Percentiles rank a stretch among this genome's conserved stretches.
Evolutionary conservation across 2,888 invertebrate genomes (phyloP).

Genomic region (Bombylius discolor): DNA sequence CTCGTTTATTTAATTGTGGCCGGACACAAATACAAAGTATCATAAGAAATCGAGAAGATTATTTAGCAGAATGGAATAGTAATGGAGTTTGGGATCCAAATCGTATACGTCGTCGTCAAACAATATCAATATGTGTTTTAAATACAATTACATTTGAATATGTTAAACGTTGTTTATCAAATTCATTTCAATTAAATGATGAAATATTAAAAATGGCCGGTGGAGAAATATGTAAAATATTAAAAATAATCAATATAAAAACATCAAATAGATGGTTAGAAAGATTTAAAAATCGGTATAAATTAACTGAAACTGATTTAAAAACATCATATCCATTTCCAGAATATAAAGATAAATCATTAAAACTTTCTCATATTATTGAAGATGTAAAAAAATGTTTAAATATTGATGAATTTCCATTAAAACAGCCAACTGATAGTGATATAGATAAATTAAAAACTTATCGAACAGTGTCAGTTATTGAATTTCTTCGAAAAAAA

Average conservation of each 20-base stretch:
- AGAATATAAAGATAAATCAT: background rate
- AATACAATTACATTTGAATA: slow-evolving; percentile 3
- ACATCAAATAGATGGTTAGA: slow-evolving; percentile 8
- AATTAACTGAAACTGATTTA: slow-evolving; percentile 1
- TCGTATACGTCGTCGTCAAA: background rate
- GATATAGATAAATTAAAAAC: no score
- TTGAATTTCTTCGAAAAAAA: no score
- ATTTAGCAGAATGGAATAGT: slow-evolving; percentile 3
- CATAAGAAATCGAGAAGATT: slow-evolving; percentile 3
- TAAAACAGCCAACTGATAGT: no score
- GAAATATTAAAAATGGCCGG: background rate
- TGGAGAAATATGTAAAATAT: background rate
- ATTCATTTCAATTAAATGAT: background rate
- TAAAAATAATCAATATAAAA: slow-evolving; percentile 1
- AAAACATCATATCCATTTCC: background rate
- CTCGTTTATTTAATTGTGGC: slow-evolving; percentile 1
- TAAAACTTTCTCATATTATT: slow-evolving; percentile 10
- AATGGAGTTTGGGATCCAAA: background rate
- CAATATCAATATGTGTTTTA: background rate
- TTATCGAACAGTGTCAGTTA: no score
- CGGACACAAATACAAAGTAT: slow-evolving; percentile 4
- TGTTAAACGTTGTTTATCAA: background rate
- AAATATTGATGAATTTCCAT: no score
- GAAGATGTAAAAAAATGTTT: background rate
- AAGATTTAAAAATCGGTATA: slow-evolving; percentile 3